Evolutionary conservation across 2,797 vertebrate species (phyloP), one percentile per base, ranked within the genome.

Genomic region (Scolopax rusticola): DNA sequence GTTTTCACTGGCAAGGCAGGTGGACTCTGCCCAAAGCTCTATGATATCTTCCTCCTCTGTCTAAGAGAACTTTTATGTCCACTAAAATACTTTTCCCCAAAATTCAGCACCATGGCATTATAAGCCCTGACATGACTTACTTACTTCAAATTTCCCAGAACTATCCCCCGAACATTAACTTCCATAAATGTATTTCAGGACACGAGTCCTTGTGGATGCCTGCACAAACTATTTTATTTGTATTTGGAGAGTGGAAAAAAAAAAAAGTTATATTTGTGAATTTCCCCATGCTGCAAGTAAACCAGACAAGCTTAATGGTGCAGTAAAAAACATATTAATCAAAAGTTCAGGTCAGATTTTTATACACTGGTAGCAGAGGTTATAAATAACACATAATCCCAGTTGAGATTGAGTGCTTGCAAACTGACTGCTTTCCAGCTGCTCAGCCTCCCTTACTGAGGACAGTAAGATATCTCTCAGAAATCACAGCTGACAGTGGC

Each of bases 241-340:
- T 76, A 89, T 89, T 91, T 78, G 65, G 50, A 92, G 63, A 89
- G 36, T 5, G 38, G 41, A n/a, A 36, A 84, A 94, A 80, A 80
- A 36, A 36, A 73, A 92, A 48, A 9, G 41, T 50, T 41, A 1
- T 38, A 82, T 77, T 93, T 97, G 63, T 89, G 86, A 87, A 59
- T 95, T 82, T 93, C 36, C 77, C 90, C 48, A 40, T 41, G 84
- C n/a, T 93, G 84, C 48, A 70, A 89, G 86, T 79, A 92, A 95
- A 95, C 77, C 68, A 82, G 88, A 87, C 70, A 90, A 89, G 68
- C 43, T 84, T 95, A 93, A 97, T 93, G 74, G 77, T 71, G 47
- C 67, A 87, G 67, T 94, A 93, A 94, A 96, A 92, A 96, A 38
- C 2, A n/a, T 87, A 95, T 90, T 96, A 87, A 94, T 94, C 86